Conservation (phyloP, 2,888 invertebrate species). For the Calliopum simillimum region DNA sequence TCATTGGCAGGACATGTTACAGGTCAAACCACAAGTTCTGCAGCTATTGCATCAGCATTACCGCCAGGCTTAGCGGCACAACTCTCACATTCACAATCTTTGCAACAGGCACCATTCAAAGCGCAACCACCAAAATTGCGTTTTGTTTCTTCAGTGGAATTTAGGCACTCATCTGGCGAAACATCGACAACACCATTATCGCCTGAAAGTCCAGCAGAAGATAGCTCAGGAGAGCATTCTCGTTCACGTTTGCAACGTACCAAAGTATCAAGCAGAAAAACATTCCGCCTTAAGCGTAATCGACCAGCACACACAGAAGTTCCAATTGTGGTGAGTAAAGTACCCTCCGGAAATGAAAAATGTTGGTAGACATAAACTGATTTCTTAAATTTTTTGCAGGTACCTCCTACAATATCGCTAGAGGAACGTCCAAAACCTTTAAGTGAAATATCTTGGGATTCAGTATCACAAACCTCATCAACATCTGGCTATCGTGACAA, state of each 20-base stretch:
- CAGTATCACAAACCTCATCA: slow-evolving; percentile 85
- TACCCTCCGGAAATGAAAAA: too few relatives aligned
- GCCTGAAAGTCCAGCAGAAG: slow-evolving; percentile 78
- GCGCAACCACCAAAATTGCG: slow-evolving; percentile 76
- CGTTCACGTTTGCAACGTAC: slow-evolving; percentile 84
- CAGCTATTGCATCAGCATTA: slow-evolving; percentile 54
- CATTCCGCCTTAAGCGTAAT: slow-evolving; percentile 84
- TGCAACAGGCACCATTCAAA: slow-evolving; percentile 66
- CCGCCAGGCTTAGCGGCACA: slow-evolving; percentile 65
- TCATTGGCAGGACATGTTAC: slow-evolving; percentile 54
- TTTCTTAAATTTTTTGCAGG: slow-evolving; percentile 42
- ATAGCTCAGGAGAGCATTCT: slow-evolving; percentile 74
- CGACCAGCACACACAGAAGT: slow-evolving; percentile 79
- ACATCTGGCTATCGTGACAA: slow-evolving; percentile 87
- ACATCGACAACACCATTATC: slow-evolving; percentile 81
- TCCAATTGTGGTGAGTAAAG: slow-evolving; percentile 57
- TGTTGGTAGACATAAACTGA: neutral
- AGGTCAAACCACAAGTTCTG: slow-evolving; percentile 49
- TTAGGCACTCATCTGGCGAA: slow-evolving; percentile 84
- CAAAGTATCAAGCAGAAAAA: slow-evolving; percentile 94
- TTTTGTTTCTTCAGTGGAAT: slow-evolving; percentile 85
- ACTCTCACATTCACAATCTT: slow-evolving; percentile 67
- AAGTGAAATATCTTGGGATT: slow-evolving; percentile 83
- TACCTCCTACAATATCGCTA: slow-evolving; percentile 50
- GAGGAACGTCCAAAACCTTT: slow-evolving; percentile 59